Conservation (phyloP, 2,113 vertebrate genomes). For the Amia ocellicauda region DNA sequence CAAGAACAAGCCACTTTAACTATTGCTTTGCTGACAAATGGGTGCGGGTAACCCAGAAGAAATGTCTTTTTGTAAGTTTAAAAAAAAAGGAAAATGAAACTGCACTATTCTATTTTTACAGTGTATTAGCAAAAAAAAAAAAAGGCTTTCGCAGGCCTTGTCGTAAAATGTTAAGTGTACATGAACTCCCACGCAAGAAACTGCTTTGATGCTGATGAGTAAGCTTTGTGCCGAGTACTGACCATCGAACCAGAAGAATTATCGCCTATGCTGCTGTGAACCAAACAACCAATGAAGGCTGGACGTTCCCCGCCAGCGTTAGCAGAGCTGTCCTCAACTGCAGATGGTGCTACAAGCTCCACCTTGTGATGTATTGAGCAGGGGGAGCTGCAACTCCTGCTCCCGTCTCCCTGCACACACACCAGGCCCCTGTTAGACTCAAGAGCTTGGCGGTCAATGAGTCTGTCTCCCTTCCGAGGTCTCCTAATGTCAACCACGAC, state of each 20-base stretch:
- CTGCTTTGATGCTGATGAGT: conserved; percentile 45
- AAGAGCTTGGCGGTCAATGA: conserved; percentile 1
- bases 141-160: conserved; percentile 62
- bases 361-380: background rate
- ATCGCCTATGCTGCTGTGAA: conserved; percentile 21
- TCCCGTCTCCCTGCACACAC: background rate
- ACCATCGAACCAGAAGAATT: conserved; percentile 22
- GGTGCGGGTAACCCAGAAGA: conserved; percentile 73
- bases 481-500: background rate
- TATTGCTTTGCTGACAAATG: conserved; percentile 44
- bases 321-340: conserved; percentile 8
- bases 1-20: conserved; percentile 60
- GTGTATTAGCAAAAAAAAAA: conserved; percentile 75
- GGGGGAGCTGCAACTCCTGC: background rate
- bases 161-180: conserved; percentile 47
- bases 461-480: background rate
- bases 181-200: conserved; percentile 3
- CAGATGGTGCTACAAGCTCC: conserved; percentile 27
- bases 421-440: background rate
- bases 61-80: conserved; percentile 20
- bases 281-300: conserved; percentile 18
- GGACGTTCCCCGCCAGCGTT: conserved; percentile 17
- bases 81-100: conserved; percentile 46
- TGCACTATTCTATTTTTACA: conserved; percentile 63
- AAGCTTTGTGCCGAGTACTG: conserved; percentile 49